A percentile compares a stretch with the other conserved stretches of the same genome.
Evolutionary conservation across 2,888 invertebrate species (phyloP).

Genomic region (Platycheirus rosarum): DNA sequence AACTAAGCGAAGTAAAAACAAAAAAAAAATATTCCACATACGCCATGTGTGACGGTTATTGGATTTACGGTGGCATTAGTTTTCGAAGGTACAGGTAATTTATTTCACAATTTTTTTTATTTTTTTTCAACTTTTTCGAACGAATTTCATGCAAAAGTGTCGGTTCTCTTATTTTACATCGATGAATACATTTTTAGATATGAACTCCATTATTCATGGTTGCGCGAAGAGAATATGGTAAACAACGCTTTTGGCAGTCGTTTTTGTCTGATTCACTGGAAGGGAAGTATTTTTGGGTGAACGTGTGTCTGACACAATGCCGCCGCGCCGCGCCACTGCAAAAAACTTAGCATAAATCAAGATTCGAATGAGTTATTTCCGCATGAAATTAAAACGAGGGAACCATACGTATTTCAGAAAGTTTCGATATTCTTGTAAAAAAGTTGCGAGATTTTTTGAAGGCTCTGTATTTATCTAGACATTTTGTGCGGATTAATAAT

Average conservation of each 20-base stretch:
- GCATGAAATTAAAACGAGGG: neutral
- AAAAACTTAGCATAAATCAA: neutral
- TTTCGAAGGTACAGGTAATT: constrained; percentile 15
- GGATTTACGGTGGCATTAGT: constrained; percentile 8
- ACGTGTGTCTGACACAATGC: neutral
- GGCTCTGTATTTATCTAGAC: no score
- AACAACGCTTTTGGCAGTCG: neutral
- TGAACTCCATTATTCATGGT: constrained; percentile 22
- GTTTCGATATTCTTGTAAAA: no score
- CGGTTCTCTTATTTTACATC: constrained; percentile 27
- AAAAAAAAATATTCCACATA: constrained; percentile 24
- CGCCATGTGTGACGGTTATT: constrained; percentile 9
- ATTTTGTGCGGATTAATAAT: no score
- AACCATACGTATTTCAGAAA: neutral
- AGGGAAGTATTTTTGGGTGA: neutral
- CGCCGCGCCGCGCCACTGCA: neutral
- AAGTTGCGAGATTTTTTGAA: neutral
- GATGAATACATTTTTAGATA: constrained; percentile 23
- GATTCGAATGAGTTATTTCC: neutral
- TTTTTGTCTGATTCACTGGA: neutral
- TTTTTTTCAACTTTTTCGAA: constrained; percentile 7
- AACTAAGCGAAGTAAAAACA: neutral
- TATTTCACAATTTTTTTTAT: neutral
- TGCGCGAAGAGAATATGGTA: neutral
- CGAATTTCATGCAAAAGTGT: constrained; percentile 26